Base-by-base conservation (phyloP, 1,140 invertebrate species). In the Streblospio benedicti region DNA sequence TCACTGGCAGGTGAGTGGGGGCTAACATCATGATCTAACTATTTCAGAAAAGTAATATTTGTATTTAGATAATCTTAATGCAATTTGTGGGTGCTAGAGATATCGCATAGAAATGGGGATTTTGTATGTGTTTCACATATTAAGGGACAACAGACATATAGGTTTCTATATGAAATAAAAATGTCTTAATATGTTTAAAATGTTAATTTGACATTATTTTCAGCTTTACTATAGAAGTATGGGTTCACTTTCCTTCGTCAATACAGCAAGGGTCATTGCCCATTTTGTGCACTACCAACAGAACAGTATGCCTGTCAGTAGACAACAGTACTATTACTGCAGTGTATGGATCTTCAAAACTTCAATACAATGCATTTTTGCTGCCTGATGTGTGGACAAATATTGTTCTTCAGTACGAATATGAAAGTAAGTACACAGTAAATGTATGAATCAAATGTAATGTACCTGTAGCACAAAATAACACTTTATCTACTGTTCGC, bases 221-320 rank as follows among this genome's bases (percentile, higher is more conserved):
- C 58, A 69, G 67, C 63, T 69, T 69, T 54, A 69, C 67, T 0
- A 35, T 67, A n/a, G 67, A 65, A 35, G 59, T 57, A 0, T 67
- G 62, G 63, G 52, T 69, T 4, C 45, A 61, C 23, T 50, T 65
- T n/a, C 61, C 59, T 9, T 31, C 47, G 23, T 55, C 56, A 6
- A 60, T 50, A 25, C 38, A 50, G 12, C 49, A 60, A 3, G 47
- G 56, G 18, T 57, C 57, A 45, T 52, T 62, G 3, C 67, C 67
- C 9, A 64, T 67, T 33, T 41, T 69, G 2, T 69, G 67, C 57
- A 59, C 62, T 1, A 49, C 56, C 20, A 32, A 45, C 2, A 55
- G 45, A 32, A 20, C 49, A 9, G 32, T 67, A 0, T 69, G 67
- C 55, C 44, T 69, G 14, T 67, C 58, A 55, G 51, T 69, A 43